Conservation (phyloP, 2,113 vertebrate species). For the Malurus alboscapulatus region DNA sequence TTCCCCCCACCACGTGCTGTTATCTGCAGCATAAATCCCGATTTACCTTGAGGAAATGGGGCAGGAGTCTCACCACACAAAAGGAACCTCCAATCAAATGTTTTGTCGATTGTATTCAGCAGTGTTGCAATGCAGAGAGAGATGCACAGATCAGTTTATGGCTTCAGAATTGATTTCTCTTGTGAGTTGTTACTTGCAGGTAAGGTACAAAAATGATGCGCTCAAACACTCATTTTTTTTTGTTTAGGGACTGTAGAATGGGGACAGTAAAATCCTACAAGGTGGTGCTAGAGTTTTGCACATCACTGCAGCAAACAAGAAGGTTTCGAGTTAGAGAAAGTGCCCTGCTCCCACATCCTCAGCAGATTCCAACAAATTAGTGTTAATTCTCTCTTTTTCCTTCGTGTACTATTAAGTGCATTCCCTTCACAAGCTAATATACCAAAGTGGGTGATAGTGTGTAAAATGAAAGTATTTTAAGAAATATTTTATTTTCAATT, state of each 20-base stretch:
- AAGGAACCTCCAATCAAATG: background rate
- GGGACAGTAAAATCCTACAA: background rate
- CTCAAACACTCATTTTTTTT: background rate
- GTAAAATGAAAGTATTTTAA: background rate
- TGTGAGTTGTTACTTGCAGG: background rate
- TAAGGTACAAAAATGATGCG: background rate
- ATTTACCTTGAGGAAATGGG: background rate
- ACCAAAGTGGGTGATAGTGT: background rate
- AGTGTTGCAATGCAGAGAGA: background rate
- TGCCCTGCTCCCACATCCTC: background rate
- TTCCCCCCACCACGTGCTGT: rapidly evolving
- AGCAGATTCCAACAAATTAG: background rate
- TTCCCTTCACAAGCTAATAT: background rate
- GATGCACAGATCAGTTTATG: background rate
- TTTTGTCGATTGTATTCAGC: background rate
- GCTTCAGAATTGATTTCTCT: background rate
- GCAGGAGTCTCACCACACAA: rapidly evolving
- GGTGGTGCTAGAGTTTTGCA: background rate
- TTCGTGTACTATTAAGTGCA: rapidly evolving
- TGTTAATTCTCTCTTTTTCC: background rate
- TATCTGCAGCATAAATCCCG: background rate
- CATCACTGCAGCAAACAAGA: background rate
- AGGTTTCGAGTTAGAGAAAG: background rate
- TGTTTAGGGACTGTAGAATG: background rate
- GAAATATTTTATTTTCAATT: background rate